phyloP scores from a whole-genome alignment of 2,113 vertebrate genomes.

The Varanus komodoensis region DNA sequence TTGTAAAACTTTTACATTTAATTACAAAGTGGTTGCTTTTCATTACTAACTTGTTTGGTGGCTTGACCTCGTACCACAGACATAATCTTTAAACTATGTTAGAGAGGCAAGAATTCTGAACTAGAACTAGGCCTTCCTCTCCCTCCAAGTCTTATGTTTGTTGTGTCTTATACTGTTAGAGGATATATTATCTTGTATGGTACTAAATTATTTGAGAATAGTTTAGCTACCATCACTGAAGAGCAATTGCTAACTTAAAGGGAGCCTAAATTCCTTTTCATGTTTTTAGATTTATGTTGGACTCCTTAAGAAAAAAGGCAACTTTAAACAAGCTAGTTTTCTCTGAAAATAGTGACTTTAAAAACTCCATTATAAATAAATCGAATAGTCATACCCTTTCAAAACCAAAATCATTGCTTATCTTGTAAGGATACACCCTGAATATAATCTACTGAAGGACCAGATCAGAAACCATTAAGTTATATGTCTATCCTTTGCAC shows the following conservation, averaged over 20 bases:
- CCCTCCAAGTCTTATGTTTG: slow-evolving; percentile 2
- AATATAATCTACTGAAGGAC: neutral
- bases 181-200: slow-evolving; percentile 18
- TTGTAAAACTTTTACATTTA: neutral
- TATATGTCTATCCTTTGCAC: neutral
- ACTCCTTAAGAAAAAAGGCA: neutral
- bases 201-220: slow-evolving; percentile 4
- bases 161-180: neutral
- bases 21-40: neutral
- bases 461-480: neutral
- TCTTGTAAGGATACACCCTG: neutral
- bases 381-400: neutral
- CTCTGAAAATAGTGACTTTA: neutral
- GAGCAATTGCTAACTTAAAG: neutral
- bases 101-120: neutral
- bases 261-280: neutral
- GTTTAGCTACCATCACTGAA: neutral
- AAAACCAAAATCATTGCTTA: neutral
- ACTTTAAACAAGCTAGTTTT: neutral
- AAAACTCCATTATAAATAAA: slow-evolving; percentile 21
- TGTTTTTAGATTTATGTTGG: neutral
- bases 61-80: neutral
- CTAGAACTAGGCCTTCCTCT: neutral
- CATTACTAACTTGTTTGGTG: neutral
- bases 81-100: neutral